Evolutionary conservation across 1,140 invertebrate genomes (phyloP).

Genomic region (Ganaspis sp.): DNA sequence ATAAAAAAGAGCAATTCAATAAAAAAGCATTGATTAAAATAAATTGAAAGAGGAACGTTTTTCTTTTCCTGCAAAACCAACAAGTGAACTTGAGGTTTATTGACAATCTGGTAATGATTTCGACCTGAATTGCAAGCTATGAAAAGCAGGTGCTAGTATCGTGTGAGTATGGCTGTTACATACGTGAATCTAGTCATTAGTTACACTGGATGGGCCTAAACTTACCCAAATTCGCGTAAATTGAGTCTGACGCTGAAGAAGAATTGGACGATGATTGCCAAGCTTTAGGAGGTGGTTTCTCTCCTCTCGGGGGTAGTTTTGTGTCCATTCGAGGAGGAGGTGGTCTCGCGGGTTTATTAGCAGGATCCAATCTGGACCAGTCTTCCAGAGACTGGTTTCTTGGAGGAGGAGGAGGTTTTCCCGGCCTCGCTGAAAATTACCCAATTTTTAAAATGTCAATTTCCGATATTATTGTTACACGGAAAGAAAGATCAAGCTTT

Average conservation of each 20-base stretch:
- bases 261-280: constrained; percentile 70
- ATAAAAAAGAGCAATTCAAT: too few species aligned
- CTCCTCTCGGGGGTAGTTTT: constrained; percentile 70
- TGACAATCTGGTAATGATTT: neutral
- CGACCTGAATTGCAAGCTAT: constrained; percentile 55
- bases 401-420: constrained; percentile 80
- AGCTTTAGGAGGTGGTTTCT: constrained; percentile 67
- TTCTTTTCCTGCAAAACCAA: neutral
- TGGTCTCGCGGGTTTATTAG: constrained; percentile 78
- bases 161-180: constrained; percentile 74
- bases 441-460: constrained; percentile 19
- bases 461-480: neutral
- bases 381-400: constrained; percentile 78
- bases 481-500: too few species aligned
- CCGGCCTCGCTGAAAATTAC: constrained; percentile 73
- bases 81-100: neutral
- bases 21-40: too few species aligned
- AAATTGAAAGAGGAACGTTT: neutral
- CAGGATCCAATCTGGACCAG: constrained; percentile 64
- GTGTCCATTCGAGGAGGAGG: constrained; percentile 84
- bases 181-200: constrained; percentile 64
- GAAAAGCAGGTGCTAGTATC: constrained; percentile 68
- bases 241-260: constrained; percentile 79
- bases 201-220: constrained; percentile 76
- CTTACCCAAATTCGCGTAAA: constrained; percentile 88